Base-by-base conservation (phyloP, 2,113 vertebrate species). In the Chrysochloris asiatica region DNA sequence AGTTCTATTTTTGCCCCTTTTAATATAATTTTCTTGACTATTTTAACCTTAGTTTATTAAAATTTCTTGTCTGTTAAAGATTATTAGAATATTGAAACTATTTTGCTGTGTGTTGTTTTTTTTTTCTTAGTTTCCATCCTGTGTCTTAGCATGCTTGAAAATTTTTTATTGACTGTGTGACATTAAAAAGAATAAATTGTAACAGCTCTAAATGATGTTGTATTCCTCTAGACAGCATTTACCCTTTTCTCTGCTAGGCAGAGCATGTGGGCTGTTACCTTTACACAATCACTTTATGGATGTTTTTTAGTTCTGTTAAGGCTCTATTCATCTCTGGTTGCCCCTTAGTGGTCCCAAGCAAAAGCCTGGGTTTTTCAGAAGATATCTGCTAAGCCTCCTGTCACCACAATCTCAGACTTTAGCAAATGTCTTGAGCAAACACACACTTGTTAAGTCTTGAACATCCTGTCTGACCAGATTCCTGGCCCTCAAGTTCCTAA, bases 21-120 rank as follows among this genome's bases (percentile, higher is more conserved):
- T 78, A 88, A 48, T 22, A 12, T 76, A 17, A 41, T 59, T 92
- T 86, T 72, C 47, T 43, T 80, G 11, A 77, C 77, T 54, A 94
- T 86, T 89, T 90, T 56, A 38, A 48, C 75, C 8, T 83, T 14
- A 71, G 28, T 76, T 89, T 41, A 61, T 77, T 83, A 50, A 36
- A 50, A 48, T 5, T 87, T 56, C 67, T 86, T 90, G 5, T 54
- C 50, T 88, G 36, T 61, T 52, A 65, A 86, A 77, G 12, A 75
- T 28, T 19, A 54, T 69, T 33, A 36, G 0, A 16, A 73, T 48
- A 77, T 84, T 50, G 65, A 28, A 84, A 63, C n/a, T n/a, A n/a
- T n/a, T n/a, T n/a, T n/a, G n/a, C n/a, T n/a, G n/a, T n/a, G n/a
- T n/a, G n/a, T n/a, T 65, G 41, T 52, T 72, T 50, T 65, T 69